Evolutionary conservation across 1,140 invertebrate species (phyloP).

Genomic region (Glossosoma conforme): DNA sequence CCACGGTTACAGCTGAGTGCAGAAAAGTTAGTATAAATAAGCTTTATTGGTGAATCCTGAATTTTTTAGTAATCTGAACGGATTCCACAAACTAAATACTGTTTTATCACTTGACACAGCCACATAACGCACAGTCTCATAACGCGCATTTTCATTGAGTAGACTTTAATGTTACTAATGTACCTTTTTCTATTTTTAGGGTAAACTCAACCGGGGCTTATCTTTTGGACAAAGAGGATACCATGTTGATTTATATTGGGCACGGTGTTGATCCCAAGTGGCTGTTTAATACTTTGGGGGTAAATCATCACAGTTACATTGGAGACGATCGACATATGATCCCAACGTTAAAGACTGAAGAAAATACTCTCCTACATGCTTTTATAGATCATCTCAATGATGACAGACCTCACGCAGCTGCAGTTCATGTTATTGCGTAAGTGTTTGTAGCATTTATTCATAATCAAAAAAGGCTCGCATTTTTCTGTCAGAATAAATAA

Average conservation of each 20-base stretch:
- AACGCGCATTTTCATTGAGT: slow-evolving; percentile 5
- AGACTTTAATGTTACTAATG: neutral
- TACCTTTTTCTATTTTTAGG: slow-evolving; percentile 36
- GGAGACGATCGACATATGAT: slow-evolving; percentile 65
- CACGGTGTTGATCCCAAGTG: slow-evolving; percentile 71
- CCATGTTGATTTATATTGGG: slow-evolving; percentile 84
- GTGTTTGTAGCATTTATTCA: slow-evolving; percentile 18
- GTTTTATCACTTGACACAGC: too few species aligned
- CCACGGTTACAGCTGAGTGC: slow-evolving; percentile 64
- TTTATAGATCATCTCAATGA: slow-evolving; percentile 84
- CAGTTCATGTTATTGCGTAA: slow-evolving; percentile 81
- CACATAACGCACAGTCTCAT: neutral
- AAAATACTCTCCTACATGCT: slow-evolving; percentile 69
- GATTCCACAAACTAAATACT: neutral
- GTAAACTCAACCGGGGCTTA: slow-evolving; percentile 87
- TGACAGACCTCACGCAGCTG: slow-evolving; percentile 71
- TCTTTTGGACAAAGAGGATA: slow-evolving; percentile 81
- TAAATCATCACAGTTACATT: slow-evolving; percentile 52
- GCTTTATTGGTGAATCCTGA: too few species aligned
- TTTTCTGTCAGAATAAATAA: too few species aligned
- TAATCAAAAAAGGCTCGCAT: too few species aligned
- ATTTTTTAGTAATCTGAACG: too few species aligned
- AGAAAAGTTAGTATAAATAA: slow-evolving; percentile 56
- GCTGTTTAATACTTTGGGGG: slow-evolving; percentile 62
- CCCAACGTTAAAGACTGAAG: slow-evolving; percentile 70